A percentile compares a stretch with the other conserved stretches of the same genome.
Evolutionary conservation across 2,797 vertebrate genomes (phyloP).

Genomic region (Brachyrhaphis roseni): DNA sequence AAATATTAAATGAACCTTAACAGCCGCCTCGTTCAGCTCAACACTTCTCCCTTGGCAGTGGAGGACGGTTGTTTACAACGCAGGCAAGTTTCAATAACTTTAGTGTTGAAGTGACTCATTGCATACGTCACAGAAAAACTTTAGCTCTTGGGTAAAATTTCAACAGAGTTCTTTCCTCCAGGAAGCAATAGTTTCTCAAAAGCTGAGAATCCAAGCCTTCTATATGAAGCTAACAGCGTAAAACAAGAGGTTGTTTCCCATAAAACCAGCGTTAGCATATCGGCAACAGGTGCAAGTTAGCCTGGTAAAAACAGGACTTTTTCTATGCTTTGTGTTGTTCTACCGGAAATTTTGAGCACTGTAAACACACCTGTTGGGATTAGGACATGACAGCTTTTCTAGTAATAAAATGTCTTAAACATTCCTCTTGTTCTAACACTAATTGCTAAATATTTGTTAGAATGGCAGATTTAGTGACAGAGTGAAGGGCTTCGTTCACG

Average conservation of each 20-base stretch:
- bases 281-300: neutral
- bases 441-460: neutral
- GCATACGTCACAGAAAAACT: too few relatives aligned
- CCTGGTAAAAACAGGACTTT: neutral
- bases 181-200: too few relatives aligned
- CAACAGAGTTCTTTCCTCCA: too few relatives aligned
- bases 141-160: too few relatives aligned
- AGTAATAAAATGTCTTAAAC: neutral
- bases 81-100: too few relatives aligned
- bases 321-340: neutral
- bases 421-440: neutral
- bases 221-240: neutral
- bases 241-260: neutral
- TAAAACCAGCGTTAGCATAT: neutral
- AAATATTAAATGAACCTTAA: too few relatives aligned
- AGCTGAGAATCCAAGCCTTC: too few relatives aligned
- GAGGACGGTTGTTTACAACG: too few relatives aligned
- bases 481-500: neutral
- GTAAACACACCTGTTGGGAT: neutral
- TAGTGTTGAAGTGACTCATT: too few relatives aligned
- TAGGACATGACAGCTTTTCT: neutral
- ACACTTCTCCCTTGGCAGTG: too few relatives aligned
- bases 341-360: neutral
- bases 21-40: too few relatives aligned
- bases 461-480: neutral